Conservation (phyloP, 2,113 vertebrate genomes). For the Xiphorhynchus elegans region DNA sequence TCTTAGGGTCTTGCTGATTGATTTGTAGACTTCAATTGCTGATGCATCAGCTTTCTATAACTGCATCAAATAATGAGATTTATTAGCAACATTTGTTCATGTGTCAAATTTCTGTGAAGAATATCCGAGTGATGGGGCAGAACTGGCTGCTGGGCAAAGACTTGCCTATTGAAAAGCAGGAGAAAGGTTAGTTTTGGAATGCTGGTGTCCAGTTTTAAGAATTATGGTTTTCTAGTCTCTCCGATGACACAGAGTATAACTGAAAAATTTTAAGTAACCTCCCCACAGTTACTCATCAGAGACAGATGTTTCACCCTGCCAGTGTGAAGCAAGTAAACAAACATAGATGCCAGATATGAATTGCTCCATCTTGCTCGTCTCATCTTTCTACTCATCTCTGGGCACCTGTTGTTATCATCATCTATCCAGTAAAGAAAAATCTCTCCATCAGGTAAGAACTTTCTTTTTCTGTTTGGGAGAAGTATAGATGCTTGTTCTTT, state of each 20-base stretch:
- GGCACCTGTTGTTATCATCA: background rate
- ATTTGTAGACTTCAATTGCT: background rate
- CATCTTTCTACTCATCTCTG: background rate
- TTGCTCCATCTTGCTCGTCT: background rate
- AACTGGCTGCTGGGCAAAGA: background rate
- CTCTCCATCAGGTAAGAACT: background rate
- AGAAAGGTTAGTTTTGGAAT: background rate
- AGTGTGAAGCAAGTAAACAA: background rate
- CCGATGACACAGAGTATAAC: background rate
- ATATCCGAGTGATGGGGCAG: background rate
- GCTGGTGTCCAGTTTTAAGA: background rate
- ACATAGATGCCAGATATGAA: background rate
- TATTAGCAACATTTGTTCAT: background rate
- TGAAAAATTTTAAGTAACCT: background rate
- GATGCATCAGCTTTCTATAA: background rate
- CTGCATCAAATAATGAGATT: background rate
- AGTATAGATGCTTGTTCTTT: background rate
- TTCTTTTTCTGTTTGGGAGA: background rate
- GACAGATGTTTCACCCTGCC: background rate
- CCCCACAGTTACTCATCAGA: background rate
- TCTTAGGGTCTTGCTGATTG: background rate
- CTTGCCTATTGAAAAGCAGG: background rate
- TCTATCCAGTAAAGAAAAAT: background rate
- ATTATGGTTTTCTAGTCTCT: background rate
- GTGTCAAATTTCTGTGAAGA: background rate